Percentiles rank a stretch among this genome's conserved stretches.
Evolutionary conservation across 2,113 vertebrate genomes (phyloP).

Genomic region (Strix aluco): DNA sequence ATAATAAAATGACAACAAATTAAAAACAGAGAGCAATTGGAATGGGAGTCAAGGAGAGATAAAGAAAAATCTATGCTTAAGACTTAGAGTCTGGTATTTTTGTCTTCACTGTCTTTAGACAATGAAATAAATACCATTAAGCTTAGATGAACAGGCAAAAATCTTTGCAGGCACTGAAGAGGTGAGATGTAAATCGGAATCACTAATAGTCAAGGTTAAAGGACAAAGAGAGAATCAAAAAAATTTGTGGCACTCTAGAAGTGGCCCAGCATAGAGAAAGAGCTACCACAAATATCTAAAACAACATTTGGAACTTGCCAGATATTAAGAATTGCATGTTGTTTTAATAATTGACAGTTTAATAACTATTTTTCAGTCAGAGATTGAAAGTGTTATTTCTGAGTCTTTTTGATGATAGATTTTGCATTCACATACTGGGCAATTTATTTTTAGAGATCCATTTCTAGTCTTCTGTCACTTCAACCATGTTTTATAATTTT

Average conservation of each 20-base stretch:
- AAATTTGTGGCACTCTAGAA: not conserved
- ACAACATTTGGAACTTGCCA: not conserved
- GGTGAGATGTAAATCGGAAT: not conserved
- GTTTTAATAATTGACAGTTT: not conserved
- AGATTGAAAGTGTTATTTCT: not conserved
- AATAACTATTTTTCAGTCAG: not conserved
- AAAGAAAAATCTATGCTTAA: not conserved
- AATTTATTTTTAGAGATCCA: not conserved
- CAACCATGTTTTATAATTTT: not conserved
- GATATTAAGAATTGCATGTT: not conserved
- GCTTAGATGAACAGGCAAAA: not conserved
- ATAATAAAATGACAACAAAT: not conserved
- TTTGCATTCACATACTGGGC: not conserved
- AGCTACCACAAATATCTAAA: not conserved
- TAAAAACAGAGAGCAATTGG: not conserved
- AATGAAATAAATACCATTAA: not conserved
- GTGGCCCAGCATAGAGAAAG: not conserved
- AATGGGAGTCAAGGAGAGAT: not conserved
- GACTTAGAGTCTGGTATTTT: not conserved
- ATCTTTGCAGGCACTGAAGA: not conserved
- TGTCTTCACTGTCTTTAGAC: not conserved
- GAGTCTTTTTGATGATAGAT: not conserved
- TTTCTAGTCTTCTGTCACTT: not conserved
- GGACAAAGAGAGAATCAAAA: not conserved
- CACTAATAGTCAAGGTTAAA: not conserved